A percentile compares a stretch with the other conserved stretches of the same genome.
Conservation (phyloP, 2,888 invertebrate species). For the Myopa testacea region DNA sequence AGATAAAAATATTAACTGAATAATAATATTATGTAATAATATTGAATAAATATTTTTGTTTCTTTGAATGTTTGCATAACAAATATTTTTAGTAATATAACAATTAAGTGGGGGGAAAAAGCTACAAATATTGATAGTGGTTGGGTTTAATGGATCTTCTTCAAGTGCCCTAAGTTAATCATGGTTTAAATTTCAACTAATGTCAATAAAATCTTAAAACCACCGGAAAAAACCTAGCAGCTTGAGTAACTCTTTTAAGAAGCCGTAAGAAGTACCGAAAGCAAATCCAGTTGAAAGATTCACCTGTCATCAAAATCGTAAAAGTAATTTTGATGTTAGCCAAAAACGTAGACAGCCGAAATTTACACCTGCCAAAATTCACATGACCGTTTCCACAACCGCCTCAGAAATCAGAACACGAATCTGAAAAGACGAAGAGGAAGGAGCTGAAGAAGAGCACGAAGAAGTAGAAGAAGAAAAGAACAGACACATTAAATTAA, state of each 20-base stretch:
- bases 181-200: background rate
- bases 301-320: constrained; percentile 20
- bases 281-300: background rate
- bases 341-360: constrained; percentile 10
- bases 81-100: too few relatives aligned
- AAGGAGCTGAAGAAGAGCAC: background rate
- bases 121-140: too few relatives aligned
- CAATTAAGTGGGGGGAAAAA: too few relatives aligned
- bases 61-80: too few relatives aligned
- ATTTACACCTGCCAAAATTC: constrained; percentile 54
- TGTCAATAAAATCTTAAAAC: background rate
- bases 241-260: too few relatives aligned
- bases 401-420: background rate
- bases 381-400: constrained; percentile 43
- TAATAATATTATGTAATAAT: too few relatives aligned
- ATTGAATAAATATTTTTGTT: background rate
- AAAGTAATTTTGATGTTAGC: constrained; percentile 15
- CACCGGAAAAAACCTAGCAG: background rate
- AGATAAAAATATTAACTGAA: background rate
- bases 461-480: constrained; percentile 39
- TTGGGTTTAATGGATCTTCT: too few relatives aligned
- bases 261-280: background rate
- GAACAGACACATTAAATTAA: too few relatives aligned
- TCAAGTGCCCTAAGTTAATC: too few relatives aligned
- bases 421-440: background rate